Base-by-base conservation (phyloP, 2,113 vertebrate genomes). In the Rhinopithecus roxellana region DNA sequence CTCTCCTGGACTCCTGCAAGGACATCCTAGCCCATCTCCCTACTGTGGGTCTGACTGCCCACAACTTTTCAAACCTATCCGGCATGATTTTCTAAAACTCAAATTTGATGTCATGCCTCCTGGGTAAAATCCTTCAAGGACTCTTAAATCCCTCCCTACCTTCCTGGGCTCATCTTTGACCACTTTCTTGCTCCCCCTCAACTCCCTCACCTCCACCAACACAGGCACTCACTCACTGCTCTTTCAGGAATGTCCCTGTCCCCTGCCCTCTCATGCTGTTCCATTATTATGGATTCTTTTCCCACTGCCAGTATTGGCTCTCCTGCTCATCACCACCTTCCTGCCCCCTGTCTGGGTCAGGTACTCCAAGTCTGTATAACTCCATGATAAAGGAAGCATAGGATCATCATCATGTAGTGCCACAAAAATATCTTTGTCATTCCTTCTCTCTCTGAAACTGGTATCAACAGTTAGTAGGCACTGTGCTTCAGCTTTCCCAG, bases 381-480 rank as follows among this genome's bases (percentile, higher is more conserved):
- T 81, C 11, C 59, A 48, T 0, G 69, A 59, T 5, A 57, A 45
- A 77, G 72, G 75, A 48, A 59, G 79, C 5, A 40, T 7, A 2
- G 27, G 14, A 20, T 4, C 2, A 35, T 59, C 67, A 1, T 25
- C 55, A 13, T 0, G 8, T 3, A 27, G n/a, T 1, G 52, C 27
- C 5, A n/a, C 6, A 22, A 40, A 83, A 80, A 32, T 72, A 11
- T 64, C 87, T 57, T 20, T 8, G 57, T 8, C 40, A 69, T 18
- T 57, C 78, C 50, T n/a, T 40, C 25, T 79, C 43, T 8, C 17
- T 80, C 48, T 45, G 48, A 80, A 57, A 40, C 16, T 9, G 43
- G 25, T 0, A 20, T 8, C 38, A 35, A 12, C 50, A n/a, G 7
- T 2, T 23, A 11, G 64, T 14, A 57, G 45, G 83, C 17, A 13